Percentiles rank a stretch among this genome's conserved stretches.
Conservation (phyloP, 2,113 vertebrate species). For the Notarius lentiginosus region DNA sequence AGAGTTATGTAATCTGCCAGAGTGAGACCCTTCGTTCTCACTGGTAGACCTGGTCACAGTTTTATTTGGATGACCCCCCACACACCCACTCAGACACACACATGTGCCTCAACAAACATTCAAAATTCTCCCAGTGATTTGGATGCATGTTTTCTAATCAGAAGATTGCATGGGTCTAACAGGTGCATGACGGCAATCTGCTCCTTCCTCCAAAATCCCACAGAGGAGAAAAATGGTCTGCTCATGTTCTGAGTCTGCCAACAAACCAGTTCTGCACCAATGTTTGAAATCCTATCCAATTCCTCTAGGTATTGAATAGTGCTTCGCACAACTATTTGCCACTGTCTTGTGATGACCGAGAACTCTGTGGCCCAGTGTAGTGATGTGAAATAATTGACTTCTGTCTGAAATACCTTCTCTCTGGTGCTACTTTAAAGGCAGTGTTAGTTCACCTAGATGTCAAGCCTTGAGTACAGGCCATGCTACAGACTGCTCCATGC, state of each 20-base stretch:
- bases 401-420: not conserved
- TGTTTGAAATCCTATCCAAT: not conserved
- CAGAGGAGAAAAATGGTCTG: conserved; percentile 27
- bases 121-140: conserved; percentile 32
- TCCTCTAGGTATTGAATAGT: not conserved
- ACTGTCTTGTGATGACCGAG: not conserved
- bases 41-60: too few relatives aligned
- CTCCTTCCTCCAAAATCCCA: conserved; percentile 22
- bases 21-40: not conserved
- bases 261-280: not conserved
- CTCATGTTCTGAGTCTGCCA: not conserved
- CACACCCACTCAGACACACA: not conserved
- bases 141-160: conserved; percentile 39
- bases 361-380: not conserved
- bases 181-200: conserved; percentile 25
- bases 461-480: not conserved
- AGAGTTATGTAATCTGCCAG: not conserved
- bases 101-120: conserved; percentile 18
- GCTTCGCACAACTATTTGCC: not conserved
- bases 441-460: conserved; percentile 1
- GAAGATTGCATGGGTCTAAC: conserved; percentile 36
- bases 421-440: not conserved
- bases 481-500: conserved; percentile 21
- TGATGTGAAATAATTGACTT: not conserved
- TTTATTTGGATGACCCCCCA: too few relatives aligned